phyloP scores from a whole-genome alignment of 1,140 invertebrate species.

The Idris sp. region DNA sequence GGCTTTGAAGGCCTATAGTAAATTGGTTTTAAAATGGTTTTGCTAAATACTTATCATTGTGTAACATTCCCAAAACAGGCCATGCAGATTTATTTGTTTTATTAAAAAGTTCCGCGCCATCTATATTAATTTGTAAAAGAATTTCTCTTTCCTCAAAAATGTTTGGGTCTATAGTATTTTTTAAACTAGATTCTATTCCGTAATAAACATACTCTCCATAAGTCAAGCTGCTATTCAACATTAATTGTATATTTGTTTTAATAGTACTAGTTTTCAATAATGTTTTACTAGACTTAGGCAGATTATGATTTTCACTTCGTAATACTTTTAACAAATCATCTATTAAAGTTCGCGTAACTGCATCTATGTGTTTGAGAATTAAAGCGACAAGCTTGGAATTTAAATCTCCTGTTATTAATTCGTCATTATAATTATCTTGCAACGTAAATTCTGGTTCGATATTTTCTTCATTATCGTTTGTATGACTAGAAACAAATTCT shows the following conservation, averaged over 20 bases:
- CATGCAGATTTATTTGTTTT: conserved; percentile 13
- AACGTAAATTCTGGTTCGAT: too few relatives aligned
- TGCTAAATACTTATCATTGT: conserved; percentile 2
- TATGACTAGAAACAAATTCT: too few relatives aligned
- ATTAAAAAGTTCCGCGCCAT: conserved; percentile 10
- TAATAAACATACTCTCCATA: background rate
- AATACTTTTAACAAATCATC: too few relatives aligned
- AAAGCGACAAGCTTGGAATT: too few relatives aligned
- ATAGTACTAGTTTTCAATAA: background rate
- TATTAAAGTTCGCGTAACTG: too few relatives aligned
- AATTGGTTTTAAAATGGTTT: conserved; percentile 22
- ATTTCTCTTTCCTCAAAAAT: conserved; percentile 1
- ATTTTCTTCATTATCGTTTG: too few relatives aligned
- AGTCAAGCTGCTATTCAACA: background rate
- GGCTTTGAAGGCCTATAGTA: conserved; percentile 18
- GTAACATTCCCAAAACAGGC: conserved; percentile 16
- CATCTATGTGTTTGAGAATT: too few relatives aligned
- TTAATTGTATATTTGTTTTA: background rate
- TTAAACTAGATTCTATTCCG: background rate
- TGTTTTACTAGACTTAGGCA: conserved; percentile 16
- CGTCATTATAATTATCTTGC: too few relatives aligned
- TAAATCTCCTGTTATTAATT: too few relatives aligned
- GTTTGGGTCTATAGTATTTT: background rate
- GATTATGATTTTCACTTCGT: conserved; percentile 2
- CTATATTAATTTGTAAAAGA: too few relatives aligned